These are phyloP conservation scores for Chaunax sp. DNA, from an alignment of 2,797 vertebrate species.

Conservation along the genomic window DNA sequence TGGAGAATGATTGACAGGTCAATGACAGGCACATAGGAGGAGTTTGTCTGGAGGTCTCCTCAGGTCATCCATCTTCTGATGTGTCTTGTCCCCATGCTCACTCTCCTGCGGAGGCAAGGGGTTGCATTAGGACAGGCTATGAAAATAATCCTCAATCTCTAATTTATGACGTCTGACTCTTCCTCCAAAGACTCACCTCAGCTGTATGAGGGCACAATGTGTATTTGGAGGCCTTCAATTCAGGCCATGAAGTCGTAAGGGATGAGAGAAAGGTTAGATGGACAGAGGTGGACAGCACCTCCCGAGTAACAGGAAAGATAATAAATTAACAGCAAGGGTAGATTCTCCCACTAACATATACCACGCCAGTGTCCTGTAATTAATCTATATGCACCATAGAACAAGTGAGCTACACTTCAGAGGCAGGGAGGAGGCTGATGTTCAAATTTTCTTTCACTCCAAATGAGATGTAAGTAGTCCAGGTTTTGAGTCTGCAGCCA, in stretches of 20 bases:
- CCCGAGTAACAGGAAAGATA: background rate
- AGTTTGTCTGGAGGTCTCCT: slow-evolving; percentile 40
- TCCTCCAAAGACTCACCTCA: slow-evolving; percentile 2
- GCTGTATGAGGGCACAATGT: slow-evolving; percentile 28
- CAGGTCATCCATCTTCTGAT: slow-evolving; percentile 36
- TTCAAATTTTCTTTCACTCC: slow-evolving; percentile 2
- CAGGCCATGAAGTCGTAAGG: slow-evolving; percentile 50
- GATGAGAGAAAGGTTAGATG: slow-evolving; percentile 43
- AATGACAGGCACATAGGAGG: slow-evolving; percentile 22
- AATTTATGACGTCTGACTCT: background rate
- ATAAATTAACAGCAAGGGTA: background rate
- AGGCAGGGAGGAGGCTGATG: background rate
- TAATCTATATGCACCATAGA: background rate
- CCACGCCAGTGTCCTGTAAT: background rate
- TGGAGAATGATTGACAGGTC: slow-evolving; percentile 36
- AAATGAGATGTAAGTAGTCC: too few relatives aligned
- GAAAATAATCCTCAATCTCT: slow-evolving; percentile 12
- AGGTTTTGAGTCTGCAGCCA: too few relatives aligned
- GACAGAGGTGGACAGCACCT: slow-evolving; percentile 4
- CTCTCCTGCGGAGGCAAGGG: slow-evolving; percentile 2
- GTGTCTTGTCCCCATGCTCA: slow-evolving; percentile 2
- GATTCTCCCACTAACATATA: background rate
- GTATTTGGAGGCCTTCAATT: slow-evolving; percentile 48
- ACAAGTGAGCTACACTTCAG: background rate
- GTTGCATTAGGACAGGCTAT: slow-evolving; percentile 38